Evolutionary conservation across 2,113 vertebrate genomes (phyloP), one percentile per base, ranked within the genome.

Genomic region (Pseudorhombus dupliciocellatus): DNA sequence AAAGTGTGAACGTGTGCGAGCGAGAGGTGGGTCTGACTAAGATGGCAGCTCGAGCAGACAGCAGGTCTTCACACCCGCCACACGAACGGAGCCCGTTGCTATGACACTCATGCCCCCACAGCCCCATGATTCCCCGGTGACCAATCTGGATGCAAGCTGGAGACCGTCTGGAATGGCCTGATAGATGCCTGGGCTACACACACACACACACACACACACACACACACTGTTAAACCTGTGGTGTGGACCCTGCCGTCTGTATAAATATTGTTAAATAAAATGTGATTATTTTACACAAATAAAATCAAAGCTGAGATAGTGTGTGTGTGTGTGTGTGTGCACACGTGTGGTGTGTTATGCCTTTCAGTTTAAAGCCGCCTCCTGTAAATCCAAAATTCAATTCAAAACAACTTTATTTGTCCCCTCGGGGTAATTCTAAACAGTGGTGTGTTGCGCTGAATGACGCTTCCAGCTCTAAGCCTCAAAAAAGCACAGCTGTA

Each of bases 121-220:
- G 77, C 73, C 76, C 86, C 83, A 80, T 54, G 69, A 83, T 84
- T 87, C 84, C 84, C 88, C 56, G 55, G 75, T 86, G 87, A 73
- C 87, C 91, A 88, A 89, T 92, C 90, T 90, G 89, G 88, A 90
- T 70, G 53, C 85, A 87, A 84, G 88, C 85, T 89, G 88, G 81
- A 86, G 85, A 78, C 84, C 85, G 79, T 90, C 86, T 91, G 86
- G 79, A 87, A 68, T 75, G 65, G 26, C 71, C 87, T 79, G 55
- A 88, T 80, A 83, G 83, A 74, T 26, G 62, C 73, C 25, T 34
- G 15, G 59, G 57, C 60, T 14, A 56, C 63, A 71, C 48, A 62
- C 53, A 66, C 61, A 50, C 46, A 66, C 37, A 66, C 62, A 61
- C 61, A 72, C 37, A 51, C 51, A 64, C 66, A 54, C 50, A 52